Base-by-base conservation (phyloP, 2,797 vertebrate genomes). In the Sardinella longiceps region DNA sequence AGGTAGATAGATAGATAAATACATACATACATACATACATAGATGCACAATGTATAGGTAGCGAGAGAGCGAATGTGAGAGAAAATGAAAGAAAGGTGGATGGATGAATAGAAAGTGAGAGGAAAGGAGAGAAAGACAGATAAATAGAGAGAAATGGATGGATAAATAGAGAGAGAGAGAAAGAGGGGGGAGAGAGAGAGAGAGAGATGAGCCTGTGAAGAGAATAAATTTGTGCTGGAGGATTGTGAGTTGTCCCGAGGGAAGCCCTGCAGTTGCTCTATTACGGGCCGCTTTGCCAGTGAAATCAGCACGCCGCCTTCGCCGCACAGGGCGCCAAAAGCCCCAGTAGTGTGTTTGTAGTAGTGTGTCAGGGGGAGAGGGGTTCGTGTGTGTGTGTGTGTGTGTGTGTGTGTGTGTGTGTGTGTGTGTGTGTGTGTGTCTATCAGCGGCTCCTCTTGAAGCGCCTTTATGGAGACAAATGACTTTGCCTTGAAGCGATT, bases 391-490 rank as follows among this genome's bases (percentile, higher is more conserved):
- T 70, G 30, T 70, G 63, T 70, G 30, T 66, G 58, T 23, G 58
- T 20, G 0, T 28, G 58, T 63, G 18, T n/a, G n/a, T n/a, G n/a
- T n/a, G 58, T 5, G 58, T 60, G 58, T 60, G 58, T 53, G 50
- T 53, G 50, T 18, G 48, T 51, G 48, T 51, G 48, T 51, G 50
- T 53, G 50, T 60, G 56, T 60, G 30, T 33, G 70, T 77, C 33
- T 39, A 43, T 39, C 37, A 43, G 70, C 18, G 70, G 70, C 37
- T 43, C 37, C 70, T 77, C 70, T 77, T 77, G 70, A 77, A 77
- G 37, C 7, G 18, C 70, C 70, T 77, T 77, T 77, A 77, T 77
- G 70, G 70, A 77, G 70, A 77, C 70, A 77, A 77, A 77, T 77
- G 70, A 77, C 70, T 39, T 77, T 77, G 70, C 70, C 70, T 77